Evolutionary conservation across 2,888 invertebrate species (phyloP).

Genomic region (Liopterus haemorrhoidalis): DNA sequence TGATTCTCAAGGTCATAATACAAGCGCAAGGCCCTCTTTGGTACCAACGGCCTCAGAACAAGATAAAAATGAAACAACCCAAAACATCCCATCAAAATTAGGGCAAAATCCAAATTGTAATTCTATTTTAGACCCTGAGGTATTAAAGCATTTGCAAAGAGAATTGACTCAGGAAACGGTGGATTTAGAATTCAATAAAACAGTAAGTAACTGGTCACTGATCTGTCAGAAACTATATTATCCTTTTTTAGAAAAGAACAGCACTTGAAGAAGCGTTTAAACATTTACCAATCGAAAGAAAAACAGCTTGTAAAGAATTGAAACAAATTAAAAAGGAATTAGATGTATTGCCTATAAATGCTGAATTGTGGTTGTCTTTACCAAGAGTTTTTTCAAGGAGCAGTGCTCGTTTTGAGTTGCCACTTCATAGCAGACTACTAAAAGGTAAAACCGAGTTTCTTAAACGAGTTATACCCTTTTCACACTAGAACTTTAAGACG

Average conservation of each 20-base stretch:
- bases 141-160: conserved; percentile 59
- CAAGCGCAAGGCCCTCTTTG: conserved; percentile 61
- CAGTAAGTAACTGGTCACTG: conserved; percentile 46
- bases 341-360: conserved; percentile 48
- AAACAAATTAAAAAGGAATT: conserved; percentile 49
- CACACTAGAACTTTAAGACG: too few species aligned
- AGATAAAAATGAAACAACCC: conserved; percentile 18
- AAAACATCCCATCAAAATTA: conserved; percentile 8
- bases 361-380: conserved; percentile 58
- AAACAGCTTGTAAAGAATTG: conserved; percentile 49
- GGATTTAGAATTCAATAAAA: conserved; percentile 62
- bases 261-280: conserved; percentile 65
- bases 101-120: conserved; percentile 26
- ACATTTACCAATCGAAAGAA: conserved; percentile 38
- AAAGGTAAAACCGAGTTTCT: conserved; percentile 42
- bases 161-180: conserved; percentile 63
- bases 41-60: conserved; percentile 47
- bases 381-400: conserved; percentile 71
- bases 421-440: conserved; percentile 58
- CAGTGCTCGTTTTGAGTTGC: conserved; percentile 69
- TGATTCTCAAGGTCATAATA: conserved; percentile 57
- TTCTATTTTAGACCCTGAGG: conserved; percentile 54
- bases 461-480: too few species aligned
- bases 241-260: conserved; percentile 51
- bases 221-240: neutral